Evolutionary conservation across 64 coral and sea anemone genomes (phyloP), one percentile per base, ranked within the genome.

Genomic region (Acropora yongei): DNA sequence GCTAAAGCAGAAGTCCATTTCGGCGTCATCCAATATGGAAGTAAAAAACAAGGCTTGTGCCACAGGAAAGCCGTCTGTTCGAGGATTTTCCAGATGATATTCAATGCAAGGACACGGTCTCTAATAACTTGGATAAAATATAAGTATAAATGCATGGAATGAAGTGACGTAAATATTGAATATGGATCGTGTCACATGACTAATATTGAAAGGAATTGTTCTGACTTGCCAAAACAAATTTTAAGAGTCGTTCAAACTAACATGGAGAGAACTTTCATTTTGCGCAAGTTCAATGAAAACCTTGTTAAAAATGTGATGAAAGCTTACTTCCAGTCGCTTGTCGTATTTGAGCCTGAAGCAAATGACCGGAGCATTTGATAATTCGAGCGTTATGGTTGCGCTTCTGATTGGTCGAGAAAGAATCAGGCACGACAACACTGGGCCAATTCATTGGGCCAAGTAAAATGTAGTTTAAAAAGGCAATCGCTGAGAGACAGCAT

Each of bases 1-100:
- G 73, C 68, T 97, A 19, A 97, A 97, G 76, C 75, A 94, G 92
- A 97, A 94, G 44, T 88, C 92, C 0, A 96, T 93, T 51, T 93
- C 92, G 0, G 79, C 85, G 58, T 81, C 77, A 6, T 88, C 80
- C 43, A 14, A 40, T 1, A 49, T 49, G 51, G 84, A 97, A 30
- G 5, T 87, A 2, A 91, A 74, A 10, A 80, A 78, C 45, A 68
- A 67, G 12, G 58, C 49, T 13, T 75, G 47, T 60, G 72, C 57
- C 6, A 39, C 74, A 0, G 75, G 87, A 41, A 77, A 92, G 10
- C 86, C 68, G 17, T 53, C 79, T 12, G 82, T 89, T 30, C 84
- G 95, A 41, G 95, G 92, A 42, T 91, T 83, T 75, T 97, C 95
- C 12, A 94, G 92, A 71, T 97, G 65, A 67, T 30, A 65, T 0